phyloP scores from a whole-genome alignment of 2,888 invertebrate species.

The Cerastis leucographa region DNA sequence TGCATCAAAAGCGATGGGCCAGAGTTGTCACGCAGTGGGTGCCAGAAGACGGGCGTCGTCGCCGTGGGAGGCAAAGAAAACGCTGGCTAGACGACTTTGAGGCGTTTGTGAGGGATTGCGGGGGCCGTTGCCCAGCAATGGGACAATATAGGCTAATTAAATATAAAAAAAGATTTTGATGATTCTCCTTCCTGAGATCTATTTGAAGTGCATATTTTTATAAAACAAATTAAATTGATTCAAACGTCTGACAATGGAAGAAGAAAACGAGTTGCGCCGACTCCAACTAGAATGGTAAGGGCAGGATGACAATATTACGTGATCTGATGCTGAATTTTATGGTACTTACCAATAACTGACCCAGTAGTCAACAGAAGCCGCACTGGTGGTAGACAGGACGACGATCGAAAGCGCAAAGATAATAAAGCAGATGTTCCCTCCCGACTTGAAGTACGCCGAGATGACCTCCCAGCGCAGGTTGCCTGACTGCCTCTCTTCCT shows the following conservation, averaged over 20 bases:
- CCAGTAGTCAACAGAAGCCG: constrained; percentile 93
- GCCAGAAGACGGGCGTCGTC: no score
- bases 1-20: no score
- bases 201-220: neutral
- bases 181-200: neutral
- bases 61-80: no score
- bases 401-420: constrained; percentile 76
- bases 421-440: constrained; percentile 80
- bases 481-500: constrained; percentile 84
- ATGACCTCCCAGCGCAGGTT: constrained; percentile 84
- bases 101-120: no score
- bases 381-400: constrained; percentile 90
- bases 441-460: constrained; percentile 81
- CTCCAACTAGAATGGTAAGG: no score
- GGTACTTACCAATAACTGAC: constrained; percentile 92
- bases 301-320: neutral
- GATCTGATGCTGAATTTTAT: neutral
- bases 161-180: no score
- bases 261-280: no score
- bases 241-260: no score
- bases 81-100: no score
- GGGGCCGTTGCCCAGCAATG: no score
- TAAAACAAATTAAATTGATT: neutral
- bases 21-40: no score
- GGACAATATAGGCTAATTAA: no score